Percentiles rank a stretch among this genome's conserved stretches.
Evolutionary conservation across 2,797 vertebrate species (phyloP).

Genomic region (Mastacembelus armatus): DNA sequence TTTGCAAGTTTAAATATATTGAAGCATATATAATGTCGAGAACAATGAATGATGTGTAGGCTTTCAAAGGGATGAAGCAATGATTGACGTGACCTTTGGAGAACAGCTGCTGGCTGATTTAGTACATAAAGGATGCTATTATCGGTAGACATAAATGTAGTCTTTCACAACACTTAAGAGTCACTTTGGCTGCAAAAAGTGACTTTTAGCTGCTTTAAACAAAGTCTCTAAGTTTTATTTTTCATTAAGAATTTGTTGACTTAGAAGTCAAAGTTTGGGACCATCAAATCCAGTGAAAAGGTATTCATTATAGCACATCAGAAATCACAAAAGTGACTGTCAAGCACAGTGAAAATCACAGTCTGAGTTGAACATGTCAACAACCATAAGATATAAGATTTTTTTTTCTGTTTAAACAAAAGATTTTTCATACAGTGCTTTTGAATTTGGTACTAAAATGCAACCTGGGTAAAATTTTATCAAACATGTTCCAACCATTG

Average conservation of each 20-base stretch:
- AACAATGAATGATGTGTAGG: neutral
- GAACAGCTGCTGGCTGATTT: neutral
- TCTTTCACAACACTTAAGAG: neutral
- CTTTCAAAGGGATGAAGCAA: neutral
- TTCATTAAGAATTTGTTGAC: neutral
- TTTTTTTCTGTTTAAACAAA: neutral
- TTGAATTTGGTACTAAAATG: constrained; percentile 12
- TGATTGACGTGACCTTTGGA: neutral
- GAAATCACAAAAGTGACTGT: constrained; percentile 1
- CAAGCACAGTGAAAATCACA: constrained; percentile 4
- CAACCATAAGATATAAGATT: constrained; percentile 3
- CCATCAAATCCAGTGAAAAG: neutral
- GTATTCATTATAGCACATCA: constrained; percentile 6
- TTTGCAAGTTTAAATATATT: neutral
- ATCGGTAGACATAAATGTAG: neutral
- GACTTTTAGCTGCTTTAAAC: neutral
- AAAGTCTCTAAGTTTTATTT: neutral
- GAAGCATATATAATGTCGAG: neutral
- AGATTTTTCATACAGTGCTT: neutral
- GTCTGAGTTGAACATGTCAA: neutral
- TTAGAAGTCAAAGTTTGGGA: neutral
- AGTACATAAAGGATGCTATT: no score
- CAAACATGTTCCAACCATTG: constrained; percentile 12
- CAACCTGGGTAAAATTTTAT: neutral
- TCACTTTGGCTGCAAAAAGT: neutral